Conservation (phyloP, 2,113 vertebrate genomes). For the Cynocephalus volans region DNA sequence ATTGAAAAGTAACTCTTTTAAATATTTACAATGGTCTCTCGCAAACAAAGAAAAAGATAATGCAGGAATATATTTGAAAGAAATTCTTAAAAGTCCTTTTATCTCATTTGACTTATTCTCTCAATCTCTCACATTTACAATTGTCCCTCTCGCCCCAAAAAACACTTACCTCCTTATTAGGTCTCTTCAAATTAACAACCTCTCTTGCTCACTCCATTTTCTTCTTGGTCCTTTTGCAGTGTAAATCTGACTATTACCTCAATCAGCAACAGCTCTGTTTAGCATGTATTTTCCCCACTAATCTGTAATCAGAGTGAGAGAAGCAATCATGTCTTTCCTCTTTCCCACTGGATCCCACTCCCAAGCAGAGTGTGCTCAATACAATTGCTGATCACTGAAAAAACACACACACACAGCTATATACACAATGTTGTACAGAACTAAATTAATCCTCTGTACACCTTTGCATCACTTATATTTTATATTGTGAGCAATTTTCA, state of each 20-base stretch:
- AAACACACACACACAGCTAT: not conserved
- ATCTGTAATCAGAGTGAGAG: not conserved
- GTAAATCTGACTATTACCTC: not conserved
- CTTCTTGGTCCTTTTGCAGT: not conserved
- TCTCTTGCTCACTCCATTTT: not conserved
- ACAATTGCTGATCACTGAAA: not conserved
- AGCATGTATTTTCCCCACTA: not conserved
- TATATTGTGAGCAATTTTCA: slow-evolving; percentile 2
- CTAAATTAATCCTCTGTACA: not conserved
- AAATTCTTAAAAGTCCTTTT: not conserved
- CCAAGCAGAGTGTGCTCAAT: not conserved
- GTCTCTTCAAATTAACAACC: not conserved
- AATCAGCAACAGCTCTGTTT: not conserved
- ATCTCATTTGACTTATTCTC: not conserved
- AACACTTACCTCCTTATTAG: not conserved
- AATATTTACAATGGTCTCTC: not conserved
- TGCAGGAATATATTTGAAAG: not conserved
- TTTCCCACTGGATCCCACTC: rapidly evolving
- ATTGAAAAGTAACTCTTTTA: slow-evolving; percentile 50
- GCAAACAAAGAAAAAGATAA: not conserved
- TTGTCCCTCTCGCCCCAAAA: not conserved
- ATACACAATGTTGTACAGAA: not conserved
- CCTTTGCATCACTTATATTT: not conserved
- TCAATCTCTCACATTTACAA: not conserved
- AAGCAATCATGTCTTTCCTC: not conserved